A percentile compares a stretch with the other conserved stretches of the same genome.
Evolutionary conservation across 2,888 invertebrate species (phyloP).

Genomic region (Phragmatobia fuliginosa): DNA sequence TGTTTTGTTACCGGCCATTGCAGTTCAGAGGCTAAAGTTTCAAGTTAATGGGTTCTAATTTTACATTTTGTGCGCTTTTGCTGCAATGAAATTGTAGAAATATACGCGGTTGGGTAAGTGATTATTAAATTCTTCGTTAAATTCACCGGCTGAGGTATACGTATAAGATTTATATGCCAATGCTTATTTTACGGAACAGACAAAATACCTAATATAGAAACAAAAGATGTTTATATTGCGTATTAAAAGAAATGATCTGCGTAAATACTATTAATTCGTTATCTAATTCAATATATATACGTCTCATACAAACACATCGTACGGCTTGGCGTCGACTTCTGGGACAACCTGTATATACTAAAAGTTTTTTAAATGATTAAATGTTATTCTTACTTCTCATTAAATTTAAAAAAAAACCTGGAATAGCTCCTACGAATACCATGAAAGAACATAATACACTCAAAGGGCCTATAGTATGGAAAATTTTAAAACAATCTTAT

Average conservation of each 20-base stretch:
- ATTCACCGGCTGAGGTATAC: not conserved
- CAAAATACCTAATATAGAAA: too few relatives aligned
- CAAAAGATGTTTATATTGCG: too few relatives aligned
- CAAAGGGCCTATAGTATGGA: not conserved
- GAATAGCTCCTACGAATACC: not conserved
- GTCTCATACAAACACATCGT: too few relatives aligned
- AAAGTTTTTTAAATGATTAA: too few relatives aligned
- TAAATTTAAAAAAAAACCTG: not conserved
- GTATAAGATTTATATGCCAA: not conserved
- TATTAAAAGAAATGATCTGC: too few relatives aligned
- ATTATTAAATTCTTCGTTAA: not conserved
- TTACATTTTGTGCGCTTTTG: slow-evolving; percentile 17
- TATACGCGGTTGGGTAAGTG: not conserved
- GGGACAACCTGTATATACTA: too few relatives aligned
- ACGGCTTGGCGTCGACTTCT: too few relatives aligned
- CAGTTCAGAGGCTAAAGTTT: slow-evolving; percentile 28
- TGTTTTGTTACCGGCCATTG: slow-evolving; percentile 8
- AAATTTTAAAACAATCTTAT: too few relatives aligned
- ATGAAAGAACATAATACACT: not conserved
- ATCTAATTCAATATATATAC: too few relatives aligned
- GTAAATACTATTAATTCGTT: too few relatives aligned
- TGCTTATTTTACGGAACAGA: too few relatives aligned
- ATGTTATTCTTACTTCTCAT: not conserved
- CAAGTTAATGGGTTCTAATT: slow-evolving; percentile 24
- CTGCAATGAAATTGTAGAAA: not conserved